Conservation (phyloP, 2,113 vertebrate species). For the Pseudorectes ferrugineus region DNA sequence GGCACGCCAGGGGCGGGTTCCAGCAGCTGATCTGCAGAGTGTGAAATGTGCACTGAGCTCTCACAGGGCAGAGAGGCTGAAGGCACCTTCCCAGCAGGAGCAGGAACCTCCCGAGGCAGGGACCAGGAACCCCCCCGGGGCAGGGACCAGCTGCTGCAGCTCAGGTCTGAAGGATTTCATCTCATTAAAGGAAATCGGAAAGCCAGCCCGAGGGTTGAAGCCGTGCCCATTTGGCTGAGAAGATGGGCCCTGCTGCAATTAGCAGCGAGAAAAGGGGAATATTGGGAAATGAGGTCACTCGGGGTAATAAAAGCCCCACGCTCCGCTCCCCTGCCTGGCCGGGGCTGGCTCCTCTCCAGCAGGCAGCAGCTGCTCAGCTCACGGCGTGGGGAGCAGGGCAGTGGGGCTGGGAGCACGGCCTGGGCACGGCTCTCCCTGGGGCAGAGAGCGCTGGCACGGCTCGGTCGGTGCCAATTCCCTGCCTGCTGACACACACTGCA, state of each 20-base stretch:
- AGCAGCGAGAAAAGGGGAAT: background rate
- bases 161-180: background rate
- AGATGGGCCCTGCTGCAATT: background rate
- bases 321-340: background rate
- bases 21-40: background rate
- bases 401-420: accelerated
- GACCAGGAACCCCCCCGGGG: background rate
- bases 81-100: background rate
- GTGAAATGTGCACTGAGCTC: accelerated
- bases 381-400: accelerated
- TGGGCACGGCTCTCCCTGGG: accelerated
- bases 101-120: background rate
- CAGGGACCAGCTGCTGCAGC: background rate
- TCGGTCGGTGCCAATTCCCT: accelerated
- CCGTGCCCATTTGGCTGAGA: background rate
- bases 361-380: background rate
- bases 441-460: accelerated
- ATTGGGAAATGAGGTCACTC: conserved; percentile 45
- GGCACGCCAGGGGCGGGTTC: background rate
- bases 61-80: background rate
- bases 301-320: background rate
- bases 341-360: background rate
- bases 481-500: accelerated
- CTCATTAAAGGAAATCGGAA: conserved; percentile 25
- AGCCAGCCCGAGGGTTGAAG: conserved; percentile 2